Conservation (phyloP, 2,113 vertebrate genomes). For the Scolopax mira region DNA sequence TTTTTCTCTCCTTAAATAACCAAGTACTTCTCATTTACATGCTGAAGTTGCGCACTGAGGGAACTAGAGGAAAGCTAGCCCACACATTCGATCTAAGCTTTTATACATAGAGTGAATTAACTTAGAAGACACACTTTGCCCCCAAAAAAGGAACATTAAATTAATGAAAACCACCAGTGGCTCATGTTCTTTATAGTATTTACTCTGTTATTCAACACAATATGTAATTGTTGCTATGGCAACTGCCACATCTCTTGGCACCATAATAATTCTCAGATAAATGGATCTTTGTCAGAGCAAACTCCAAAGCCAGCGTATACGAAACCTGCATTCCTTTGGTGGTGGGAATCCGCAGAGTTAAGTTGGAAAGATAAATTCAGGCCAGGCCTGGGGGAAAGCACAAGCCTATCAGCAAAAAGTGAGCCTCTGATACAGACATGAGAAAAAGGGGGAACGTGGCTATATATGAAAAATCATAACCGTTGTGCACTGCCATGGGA, state of each 20-base stretch:
- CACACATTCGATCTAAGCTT: conserved; percentile 28
- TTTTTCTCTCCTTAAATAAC: conserved; percentile 64
- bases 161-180: conserved; percentile 27
- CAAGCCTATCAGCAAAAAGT: background rate
- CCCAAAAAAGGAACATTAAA: background rate
- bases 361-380: background rate
- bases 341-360: background rate
- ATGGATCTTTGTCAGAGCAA: conserved; percentile 27
- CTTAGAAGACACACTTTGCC: background rate
- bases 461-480: background rate
- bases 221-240: conserved; percentile 30
- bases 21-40: conserved; percentile 60
- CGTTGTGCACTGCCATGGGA: accelerated
- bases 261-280: conserved; percentile 37
- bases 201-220: conserved; percentile 50
- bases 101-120: conserved; percentile 25
- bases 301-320: background rate
- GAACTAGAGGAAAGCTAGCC: conserved; percentile 22
- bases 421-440: background rate
- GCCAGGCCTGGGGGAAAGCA: background rate
- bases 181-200: conserved; percentile 34
- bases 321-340: conserved; percentile 26
- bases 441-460: background rate
- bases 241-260: conserved; percentile 42
- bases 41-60: background rate